Percentiles rank a stretch among this genome's conserved stretches.
Conservation (phyloP, 1,140 invertebrate species). For the Zaprionus ghesquierei region DNA sequence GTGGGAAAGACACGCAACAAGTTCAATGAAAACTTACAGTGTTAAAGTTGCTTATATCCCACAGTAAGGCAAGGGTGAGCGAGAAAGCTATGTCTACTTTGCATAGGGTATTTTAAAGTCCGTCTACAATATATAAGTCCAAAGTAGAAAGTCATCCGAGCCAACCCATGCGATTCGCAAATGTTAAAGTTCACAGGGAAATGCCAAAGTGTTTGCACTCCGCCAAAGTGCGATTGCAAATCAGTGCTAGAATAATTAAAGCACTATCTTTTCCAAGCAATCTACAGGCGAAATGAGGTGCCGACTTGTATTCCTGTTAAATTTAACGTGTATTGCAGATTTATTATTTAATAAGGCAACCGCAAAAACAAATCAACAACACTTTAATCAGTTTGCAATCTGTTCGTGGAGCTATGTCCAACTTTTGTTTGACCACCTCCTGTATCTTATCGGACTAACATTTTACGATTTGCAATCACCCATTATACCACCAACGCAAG, state of each 20-base stretch:
- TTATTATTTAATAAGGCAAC: not conserved
- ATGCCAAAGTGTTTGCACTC: not conserved
- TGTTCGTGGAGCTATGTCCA: slow-evolving; percentile 5
- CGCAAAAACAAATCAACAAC: not conserved
- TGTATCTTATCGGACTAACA: slow-evolving; percentile 30
- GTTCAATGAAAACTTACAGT: not conserved
- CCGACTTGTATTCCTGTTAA: not conserved
- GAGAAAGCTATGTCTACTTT: no score
- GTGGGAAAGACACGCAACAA: not conserved
- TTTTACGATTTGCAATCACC: slow-evolving; percentile 3
- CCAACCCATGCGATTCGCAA: not conserved
- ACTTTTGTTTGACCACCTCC: slow-evolving; percentile 20
- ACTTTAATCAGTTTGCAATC: slow-evolving; percentile 28
- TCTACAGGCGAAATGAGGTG: not conserved
- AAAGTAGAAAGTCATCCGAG: not conserved
- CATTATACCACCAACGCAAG: no score
- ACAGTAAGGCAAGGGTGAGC: not conserved
- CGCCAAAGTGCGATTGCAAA: not conserved
- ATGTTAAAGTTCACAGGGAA: slow-evolving; percentile 14
- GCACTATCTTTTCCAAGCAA: not conserved
- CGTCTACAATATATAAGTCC: not conserved
- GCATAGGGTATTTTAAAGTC: not conserved
- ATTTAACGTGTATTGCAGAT: not conserved
- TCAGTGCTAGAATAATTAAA: not conserved
- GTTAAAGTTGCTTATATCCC: not conserved